Base-by-base conservation (phyloP, 2,113 vertebrate species). In the Tetrax tetrax region DNA sequence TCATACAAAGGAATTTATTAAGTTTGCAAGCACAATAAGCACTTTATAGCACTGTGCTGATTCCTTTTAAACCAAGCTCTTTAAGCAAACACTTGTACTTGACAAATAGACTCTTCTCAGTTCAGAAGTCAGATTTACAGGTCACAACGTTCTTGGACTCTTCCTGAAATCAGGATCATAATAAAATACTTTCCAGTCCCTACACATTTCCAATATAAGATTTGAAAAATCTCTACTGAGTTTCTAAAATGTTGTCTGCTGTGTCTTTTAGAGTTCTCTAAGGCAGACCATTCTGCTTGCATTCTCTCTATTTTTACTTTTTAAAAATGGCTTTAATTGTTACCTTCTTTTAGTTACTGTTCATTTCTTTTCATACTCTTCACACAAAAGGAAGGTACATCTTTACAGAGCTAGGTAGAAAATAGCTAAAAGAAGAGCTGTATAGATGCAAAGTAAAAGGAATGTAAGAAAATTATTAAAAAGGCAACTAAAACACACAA, bases 341-440 rank as follows among this genome's bases (percentile, higher is more conserved):
- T 97, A 97, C 96, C 95, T 97, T 93, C 70, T 81, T 96, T 97
- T 89, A 96, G 91, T 92, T 95, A 95, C 48, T 80, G 93, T 89
- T 97, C 95, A 96, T 93, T 93, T 96, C 96, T 94, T 96, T 97
- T 96, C 97, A 97, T 90, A 96, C 96, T 96, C 88, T 91, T 96
- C 95, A 95, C 95, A 94, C 94, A 97, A 96, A 96, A 96, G 94
- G 90, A 96, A 96, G 91, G 87, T 91, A 96, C 93, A 57, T 94
- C 96, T 96, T 90, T 96, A 97, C 82, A 97, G 95, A 97, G 94
- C 92, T 97, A 97, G 91, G 93, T n/a, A 97, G 93, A 81, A 97
- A 96, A 93, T 33, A 95, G 95, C 93, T 97, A 96, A 97, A 96
- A 95, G 93, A 95, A 96, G 93, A 96, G 95, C 94, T 96, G 95